These are phyloP conservation scores for Monopis laevigella DNA, from an alignment of 2,888 invertebrate species.

Conservation along the genomic window DNA sequence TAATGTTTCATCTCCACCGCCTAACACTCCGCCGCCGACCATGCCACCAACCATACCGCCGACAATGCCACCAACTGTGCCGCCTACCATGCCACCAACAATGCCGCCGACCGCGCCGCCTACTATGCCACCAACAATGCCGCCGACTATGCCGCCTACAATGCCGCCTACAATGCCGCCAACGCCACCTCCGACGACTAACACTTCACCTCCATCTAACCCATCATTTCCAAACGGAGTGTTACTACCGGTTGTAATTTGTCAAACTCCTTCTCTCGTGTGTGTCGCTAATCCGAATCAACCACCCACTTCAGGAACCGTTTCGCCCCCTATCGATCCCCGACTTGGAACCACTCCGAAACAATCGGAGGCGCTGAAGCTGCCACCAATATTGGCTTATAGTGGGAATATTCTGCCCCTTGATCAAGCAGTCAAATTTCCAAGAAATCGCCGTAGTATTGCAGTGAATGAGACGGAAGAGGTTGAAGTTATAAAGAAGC, in stretches of 20 bases:
- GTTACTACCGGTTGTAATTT: constrained; percentile 44
- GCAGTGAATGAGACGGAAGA: background rate
- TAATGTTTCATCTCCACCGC: constrained; percentile 14
- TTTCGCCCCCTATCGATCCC: constrained; percentile 53
- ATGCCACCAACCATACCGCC: constrained; percentile 17
- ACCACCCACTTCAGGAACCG: constrained; percentile 32
- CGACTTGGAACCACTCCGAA: constrained; percentile 51
- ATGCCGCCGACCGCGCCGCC: constrained; percentile 18
- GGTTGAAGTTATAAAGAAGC: constrained; percentile 26
- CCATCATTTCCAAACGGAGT: constrained; percentile 30
- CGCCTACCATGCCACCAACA: constrained; percentile 17
- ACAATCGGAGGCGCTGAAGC: constrained; percentile 34
- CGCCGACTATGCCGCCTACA: constrained; percentile 21
- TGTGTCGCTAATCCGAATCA: constrained; percentile 57
- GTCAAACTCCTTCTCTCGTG: constrained; percentile 48
- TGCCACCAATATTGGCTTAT: constrained; percentile 38
- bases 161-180: constrained; percentile 21
- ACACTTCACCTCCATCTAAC: constrained; percentile 18
- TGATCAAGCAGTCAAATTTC: constrained; percentile 47
- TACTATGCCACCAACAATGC: constrained; percentile 20
- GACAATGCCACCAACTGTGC: constrained; percentile 18
- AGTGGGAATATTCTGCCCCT: constrained; percentile 37
- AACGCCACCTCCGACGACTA: constrained; percentile 20
- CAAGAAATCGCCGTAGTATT: constrained; percentile 30
- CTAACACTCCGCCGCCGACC: constrained; percentile 16